phyloP scores from a whole-genome alignment of 2,113 vertebrate genomes.

The Tichodroma muraria region DNA sequence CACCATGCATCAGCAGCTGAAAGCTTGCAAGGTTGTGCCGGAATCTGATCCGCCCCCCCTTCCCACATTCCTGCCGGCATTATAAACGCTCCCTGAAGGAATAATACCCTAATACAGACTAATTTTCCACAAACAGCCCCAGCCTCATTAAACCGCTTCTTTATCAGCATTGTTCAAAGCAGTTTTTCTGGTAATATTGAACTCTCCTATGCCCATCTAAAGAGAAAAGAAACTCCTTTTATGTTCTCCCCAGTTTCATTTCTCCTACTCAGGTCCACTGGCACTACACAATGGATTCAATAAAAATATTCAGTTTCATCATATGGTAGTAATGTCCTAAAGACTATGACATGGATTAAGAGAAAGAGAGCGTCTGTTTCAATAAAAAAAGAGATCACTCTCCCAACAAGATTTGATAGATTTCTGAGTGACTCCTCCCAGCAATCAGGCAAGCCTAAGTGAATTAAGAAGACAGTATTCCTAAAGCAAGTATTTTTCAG shows the following conservation, averaged over 20 bases:
- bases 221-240: conserved; percentile 21
- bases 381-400: neutral
- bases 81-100: conserved; percentile 67
- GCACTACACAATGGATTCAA: neutral
- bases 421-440: neutral
- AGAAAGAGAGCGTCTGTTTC: neutral
- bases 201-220: neutral
- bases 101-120: conserved; percentile 62
- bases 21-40: conserved; percentile 36
- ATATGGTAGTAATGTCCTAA: neutral
- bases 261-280: conserved; percentile 15
- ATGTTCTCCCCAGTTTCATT: conserved; percentile 15
- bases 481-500: neutral
- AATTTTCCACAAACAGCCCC: conserved; percentile 60
- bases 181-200: conserved; percentile 24
- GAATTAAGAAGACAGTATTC: neutral
- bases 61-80: conserved; percentile 72
- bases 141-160: conserved; percentile 51
- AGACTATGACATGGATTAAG: neutral
- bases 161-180: conserved; percentile 59
- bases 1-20: conserved; percentile 37
- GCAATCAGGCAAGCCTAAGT: neutral
- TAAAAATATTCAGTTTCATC: conserved; percentile 45
- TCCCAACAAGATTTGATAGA: neutral
- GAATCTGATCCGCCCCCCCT: conserved; percentile 56